Evolutionary conservation across 2,113 vertebrate species (phyloP).

Genomic region (Galeopterus variegatus): DNA sequence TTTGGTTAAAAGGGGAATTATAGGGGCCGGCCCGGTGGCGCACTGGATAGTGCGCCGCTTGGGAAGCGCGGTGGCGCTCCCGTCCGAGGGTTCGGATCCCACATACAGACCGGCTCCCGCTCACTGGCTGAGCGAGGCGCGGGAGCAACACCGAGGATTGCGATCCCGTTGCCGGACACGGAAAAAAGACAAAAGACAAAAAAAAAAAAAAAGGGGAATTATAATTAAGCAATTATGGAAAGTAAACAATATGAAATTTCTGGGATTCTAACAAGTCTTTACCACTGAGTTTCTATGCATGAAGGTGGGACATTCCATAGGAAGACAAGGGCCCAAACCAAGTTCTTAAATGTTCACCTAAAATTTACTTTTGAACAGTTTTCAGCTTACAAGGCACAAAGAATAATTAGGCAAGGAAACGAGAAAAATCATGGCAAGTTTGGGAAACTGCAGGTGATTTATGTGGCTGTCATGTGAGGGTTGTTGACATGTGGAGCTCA

Average conservation of each 20-base stretch:
- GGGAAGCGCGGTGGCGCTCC: too few relatives aligned
- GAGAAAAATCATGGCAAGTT: background rate
- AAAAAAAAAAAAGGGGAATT: background rate
- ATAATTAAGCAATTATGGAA: slow-evolving; percentile 1
- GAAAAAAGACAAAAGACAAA: too few relatives aligned
- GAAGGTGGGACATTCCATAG: background rate
- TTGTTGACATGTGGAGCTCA: background rate
- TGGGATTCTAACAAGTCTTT: background rate
- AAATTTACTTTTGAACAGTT: slow-evolving; percentile 10
- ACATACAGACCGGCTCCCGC: too few relatives aligned
- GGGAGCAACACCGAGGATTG: too few relatives aligned
- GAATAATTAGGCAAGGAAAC: background rate
- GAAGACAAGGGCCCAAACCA: background rate
- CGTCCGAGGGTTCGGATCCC: too few relatives aligned
- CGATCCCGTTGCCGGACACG: too few relatives aligned
- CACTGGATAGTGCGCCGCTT: too few relatives aligned
- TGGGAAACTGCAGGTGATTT: background rate
- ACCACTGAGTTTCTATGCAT: background rate
- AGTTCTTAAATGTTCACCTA: background rate
- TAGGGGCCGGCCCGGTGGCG: too few relatives aligned
- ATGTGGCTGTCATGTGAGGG: background rate
- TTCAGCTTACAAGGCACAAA: background rate
- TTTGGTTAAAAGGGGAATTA: background rate
- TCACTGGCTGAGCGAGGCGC: too few relatives aligned
- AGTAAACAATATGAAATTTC: background rate